phyloP scores from a whole-genome alignment of 64 coral and sea anemone species.

The Stichodactyla helianthus region DNA sequence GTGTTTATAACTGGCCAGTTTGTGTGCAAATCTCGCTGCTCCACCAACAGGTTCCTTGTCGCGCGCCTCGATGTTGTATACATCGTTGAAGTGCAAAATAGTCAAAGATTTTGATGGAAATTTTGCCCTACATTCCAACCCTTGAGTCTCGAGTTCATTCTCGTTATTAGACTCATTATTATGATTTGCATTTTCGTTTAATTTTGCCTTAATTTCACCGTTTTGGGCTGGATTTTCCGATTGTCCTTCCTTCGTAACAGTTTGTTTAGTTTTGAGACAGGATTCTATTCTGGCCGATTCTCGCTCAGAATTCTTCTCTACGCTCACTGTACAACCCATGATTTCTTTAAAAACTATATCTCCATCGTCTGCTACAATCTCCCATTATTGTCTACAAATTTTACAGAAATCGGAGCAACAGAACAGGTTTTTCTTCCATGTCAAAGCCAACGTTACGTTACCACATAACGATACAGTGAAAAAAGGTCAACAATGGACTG shows the following conservation, averaged over 20 bases:
- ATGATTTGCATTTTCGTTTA: neutral
- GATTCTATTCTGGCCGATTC: neutral
- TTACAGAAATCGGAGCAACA: neutral
- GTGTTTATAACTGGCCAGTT: slow-evolving; percentile 77
- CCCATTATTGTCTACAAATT: neutral
- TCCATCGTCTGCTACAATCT: neutral
- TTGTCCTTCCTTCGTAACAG: neutral
- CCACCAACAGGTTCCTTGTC: slow-evolving; percentile 94
- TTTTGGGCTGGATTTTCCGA: neutral
- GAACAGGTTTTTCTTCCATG: neutral
- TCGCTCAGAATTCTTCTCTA: neutral
- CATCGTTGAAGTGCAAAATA: slow-evolving; percentile 98
- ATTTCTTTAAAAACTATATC: neutral
- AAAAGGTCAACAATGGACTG: neutral
- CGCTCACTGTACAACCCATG: slow-evolving; percentile 4
- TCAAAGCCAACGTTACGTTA: neutral
- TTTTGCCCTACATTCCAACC: neutral
- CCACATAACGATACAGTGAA: neutral
- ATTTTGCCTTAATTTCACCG: neutral
- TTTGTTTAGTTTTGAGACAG: neutral
- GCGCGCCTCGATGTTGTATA: slow-evolving; percentile 97
- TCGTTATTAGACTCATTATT: neutral
- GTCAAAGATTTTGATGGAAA: slow-evolving; percentile 17
- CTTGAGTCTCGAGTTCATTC: neutral
- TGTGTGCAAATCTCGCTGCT: slow-evolving; percentile 85